These are phyloP conservation scores for Cassiopea andromeda DNA, from an alignment of 30 jellyfish, hydroid and myxozoan genomes.

Conservation along the genomic window DNA sequence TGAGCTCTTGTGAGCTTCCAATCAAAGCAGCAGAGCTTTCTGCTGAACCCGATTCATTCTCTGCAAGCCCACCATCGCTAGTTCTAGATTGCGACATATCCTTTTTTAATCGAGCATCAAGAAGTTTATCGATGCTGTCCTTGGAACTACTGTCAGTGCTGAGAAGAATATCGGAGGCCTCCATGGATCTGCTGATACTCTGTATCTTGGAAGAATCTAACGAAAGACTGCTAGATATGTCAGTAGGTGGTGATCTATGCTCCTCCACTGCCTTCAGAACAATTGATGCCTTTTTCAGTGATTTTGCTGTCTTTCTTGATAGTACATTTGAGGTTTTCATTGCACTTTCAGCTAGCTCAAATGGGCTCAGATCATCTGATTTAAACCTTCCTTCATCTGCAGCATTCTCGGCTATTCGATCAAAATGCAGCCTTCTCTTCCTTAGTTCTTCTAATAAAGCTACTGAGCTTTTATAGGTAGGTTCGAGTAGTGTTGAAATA, in stretches of 20 bases:
- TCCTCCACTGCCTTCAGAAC: constrained; percentile 61
- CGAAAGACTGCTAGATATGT: constrained; percentile 21
- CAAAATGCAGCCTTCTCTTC: constrained; percentile 19
- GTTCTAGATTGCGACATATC: neutral
- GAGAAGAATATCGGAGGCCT: neutral
- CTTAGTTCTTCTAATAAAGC: constrained; percentile 61
- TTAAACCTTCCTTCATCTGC: neutral
- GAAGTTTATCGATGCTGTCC: constrained; percentile 45
- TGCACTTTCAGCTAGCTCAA: constrained; percentile 62
- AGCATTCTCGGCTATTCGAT: neutral
- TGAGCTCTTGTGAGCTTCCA: neutral
- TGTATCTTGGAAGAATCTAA: neutral
- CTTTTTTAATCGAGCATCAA: constrained; percentile 23
- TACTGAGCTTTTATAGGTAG: constrained; percentile 69
- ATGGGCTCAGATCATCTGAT: constrained; percentile 27
- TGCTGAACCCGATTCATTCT: neutral
- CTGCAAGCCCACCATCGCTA: neutral
- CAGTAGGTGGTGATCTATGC: constrained; percentile 58
- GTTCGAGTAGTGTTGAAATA: constrained; percentile 59
- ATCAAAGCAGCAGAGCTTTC: neutral
- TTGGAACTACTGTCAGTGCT: neutral
- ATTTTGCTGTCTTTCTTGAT: constrained; percentile 57
- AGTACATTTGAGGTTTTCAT: constrained; percentile 59
- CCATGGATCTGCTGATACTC: neutral
- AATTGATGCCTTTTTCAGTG: constrained; percentile 61